Percentiles rank a stretch among this genome's conserved stretches.
These are phyloP conservation scores for Prunella fulvescens DNA, from an alignment of 2,113 vertebrate species.

Conservation along the genomic window DNA sequence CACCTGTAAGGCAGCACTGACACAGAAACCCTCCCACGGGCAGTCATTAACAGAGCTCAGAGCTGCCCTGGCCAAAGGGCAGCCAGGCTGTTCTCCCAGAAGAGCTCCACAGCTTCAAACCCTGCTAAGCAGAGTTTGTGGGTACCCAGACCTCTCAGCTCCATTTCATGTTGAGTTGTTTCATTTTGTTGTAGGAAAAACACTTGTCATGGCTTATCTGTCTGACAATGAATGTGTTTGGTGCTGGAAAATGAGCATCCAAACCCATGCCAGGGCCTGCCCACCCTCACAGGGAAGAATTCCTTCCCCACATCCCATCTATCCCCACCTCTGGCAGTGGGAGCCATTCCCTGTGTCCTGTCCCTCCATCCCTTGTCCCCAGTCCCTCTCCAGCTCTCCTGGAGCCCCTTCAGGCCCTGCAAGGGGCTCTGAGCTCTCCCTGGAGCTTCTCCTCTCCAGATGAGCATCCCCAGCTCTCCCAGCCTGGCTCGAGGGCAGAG, in stretches of 20 bases:
- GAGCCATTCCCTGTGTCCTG: not conserved
- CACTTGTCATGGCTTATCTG: conserved; percentile 70
- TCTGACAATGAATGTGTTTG: conserved; percentile 26
- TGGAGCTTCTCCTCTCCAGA: not conserved
- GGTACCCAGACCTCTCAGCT: not conserved
- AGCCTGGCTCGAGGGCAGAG: not conserved
- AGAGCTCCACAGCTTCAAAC: not conserved
- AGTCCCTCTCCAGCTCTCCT: not conserved
- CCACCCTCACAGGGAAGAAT: not conserved
- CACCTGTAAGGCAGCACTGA: not conserved
- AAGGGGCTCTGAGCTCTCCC: not conserved
- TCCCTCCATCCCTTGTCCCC: not conserved
- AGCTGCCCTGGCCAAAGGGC: not conserved
- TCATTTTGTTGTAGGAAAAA: conserved; percentile 67
- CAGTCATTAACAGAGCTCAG: not conserved
- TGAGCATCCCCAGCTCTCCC: not conserved
- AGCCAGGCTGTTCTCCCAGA: rapidly evolving
- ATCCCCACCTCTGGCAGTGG: not conserved
- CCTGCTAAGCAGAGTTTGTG: not conserved
- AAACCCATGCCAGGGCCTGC: not conserved
- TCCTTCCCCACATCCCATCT: not conserved
- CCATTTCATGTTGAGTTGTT: not conserved
- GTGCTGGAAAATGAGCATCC: conserved; percentile 34
- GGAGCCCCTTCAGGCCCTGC: not conserved
- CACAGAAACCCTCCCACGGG: not conserved